A percentile compares a stretch with the other conserved stretches of the same genome.
Conservation (phyloP, 2,888 invertebrate species). For the Conomelus anceps region DNA sequence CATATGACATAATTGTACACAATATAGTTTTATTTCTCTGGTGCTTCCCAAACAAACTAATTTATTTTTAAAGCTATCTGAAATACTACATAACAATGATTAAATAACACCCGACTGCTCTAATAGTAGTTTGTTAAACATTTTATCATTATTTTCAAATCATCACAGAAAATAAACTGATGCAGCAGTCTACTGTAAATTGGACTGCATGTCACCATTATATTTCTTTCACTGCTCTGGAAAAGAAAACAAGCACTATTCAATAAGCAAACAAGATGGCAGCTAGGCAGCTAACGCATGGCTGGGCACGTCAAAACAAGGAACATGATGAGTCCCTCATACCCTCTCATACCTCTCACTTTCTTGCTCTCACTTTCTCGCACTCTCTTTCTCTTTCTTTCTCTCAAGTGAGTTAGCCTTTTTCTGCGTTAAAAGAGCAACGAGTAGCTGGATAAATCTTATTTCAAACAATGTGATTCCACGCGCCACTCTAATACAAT, state of each 20-base stretch:
- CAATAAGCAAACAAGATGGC: not conserved
- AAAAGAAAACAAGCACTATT: not conserved
- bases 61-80: too few relatives aligned
- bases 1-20: too few relatives aligned
- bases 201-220: not conserved
- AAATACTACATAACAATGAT: too few relatives aligned
- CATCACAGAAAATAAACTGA: not conserved
- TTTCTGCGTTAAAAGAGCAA: not conserved
- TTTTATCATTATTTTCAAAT: not conserved
- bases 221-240: not conserved
- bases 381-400: not conserved
- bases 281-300: not conserved
- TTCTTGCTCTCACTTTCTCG: not conserved
- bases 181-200: not conserved
- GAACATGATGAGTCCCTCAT: not conserved
- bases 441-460: not conserved
- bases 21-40: too few relatives aligned
- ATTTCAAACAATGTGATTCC: not conserved
- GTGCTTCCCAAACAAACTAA: too few relatives aligned
- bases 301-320: not conserved
- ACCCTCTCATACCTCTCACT: not conserved
- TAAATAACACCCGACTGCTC: too few relatives aligned
- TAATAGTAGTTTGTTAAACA: not conserved
- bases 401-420: not conserved
- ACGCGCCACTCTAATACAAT: not conserved